A percentile compares a stretch with the other conserved stretches of the same genome.
Conservation (phyloP, 1,140 invertebrate species). For the Aphis gossypii region DNA sequence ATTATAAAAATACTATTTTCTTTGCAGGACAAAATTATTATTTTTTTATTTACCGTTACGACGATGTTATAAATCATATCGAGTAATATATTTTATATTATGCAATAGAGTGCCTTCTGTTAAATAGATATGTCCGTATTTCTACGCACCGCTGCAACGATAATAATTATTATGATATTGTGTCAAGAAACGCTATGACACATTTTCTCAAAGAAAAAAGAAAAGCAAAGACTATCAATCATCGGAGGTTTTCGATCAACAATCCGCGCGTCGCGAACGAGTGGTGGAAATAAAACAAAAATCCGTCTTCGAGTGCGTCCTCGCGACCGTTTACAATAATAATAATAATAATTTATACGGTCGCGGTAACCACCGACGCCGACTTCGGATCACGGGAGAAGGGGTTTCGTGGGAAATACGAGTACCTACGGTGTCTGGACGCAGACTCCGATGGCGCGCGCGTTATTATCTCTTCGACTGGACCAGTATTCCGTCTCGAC, state of each 20-base stretch:
- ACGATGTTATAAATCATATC: background rate
- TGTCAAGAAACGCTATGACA: background rate
- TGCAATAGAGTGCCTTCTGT: background rate
- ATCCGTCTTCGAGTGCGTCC: background rate
- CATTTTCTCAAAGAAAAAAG: background rate
- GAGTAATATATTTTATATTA: background rate
- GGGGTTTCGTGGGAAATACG: constrained; percentile 5
- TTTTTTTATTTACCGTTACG: background rate
- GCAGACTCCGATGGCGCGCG: background rate
- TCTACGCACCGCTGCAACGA: background rate
- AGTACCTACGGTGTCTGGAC: background rate
- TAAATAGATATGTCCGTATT: background rate
- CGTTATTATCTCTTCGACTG: background rate
- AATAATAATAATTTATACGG: constrained; percentile 1
- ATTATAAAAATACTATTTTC: too few species aligned
- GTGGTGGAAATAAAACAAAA: background rate
- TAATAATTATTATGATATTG: background rate
- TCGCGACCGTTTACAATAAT: background rate
- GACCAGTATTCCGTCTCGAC: constrained; percentile 1
- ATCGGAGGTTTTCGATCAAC: background rate
- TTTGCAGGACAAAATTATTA: too few species aligned
- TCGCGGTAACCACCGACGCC: background rate
- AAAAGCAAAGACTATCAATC: background rate
- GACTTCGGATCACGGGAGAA: background rate
- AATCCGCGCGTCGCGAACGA: background rate